These are phyloP conservation scores for Phalacrocorax brasilianus DNA, from an alignment of 2,113 vertebrate genomes.

Conservation along the genomic window DNA sequence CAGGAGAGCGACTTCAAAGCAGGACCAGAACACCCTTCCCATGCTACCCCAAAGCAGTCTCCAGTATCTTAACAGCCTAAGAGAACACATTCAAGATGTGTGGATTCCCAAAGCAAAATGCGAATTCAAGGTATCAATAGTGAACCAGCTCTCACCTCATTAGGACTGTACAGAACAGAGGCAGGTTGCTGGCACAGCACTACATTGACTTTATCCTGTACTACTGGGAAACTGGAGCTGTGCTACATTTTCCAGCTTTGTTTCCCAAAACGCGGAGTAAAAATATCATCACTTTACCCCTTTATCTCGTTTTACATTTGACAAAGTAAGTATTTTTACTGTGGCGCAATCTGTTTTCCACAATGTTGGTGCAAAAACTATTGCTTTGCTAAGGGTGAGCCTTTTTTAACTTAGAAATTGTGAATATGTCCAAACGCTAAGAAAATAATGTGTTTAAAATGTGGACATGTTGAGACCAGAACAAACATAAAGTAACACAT, in stretches of 20 bases:
- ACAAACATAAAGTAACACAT: background rate
- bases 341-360: background rate
- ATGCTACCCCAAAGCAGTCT: background rate
- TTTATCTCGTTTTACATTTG: background rate
- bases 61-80: background rate
- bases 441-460: background rate
- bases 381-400: background rate
- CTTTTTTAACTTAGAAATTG: background rate
- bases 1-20: background rate
- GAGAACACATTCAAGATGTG: background rate
- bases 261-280: background rate
- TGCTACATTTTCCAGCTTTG: background rate
- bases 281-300: background rate
- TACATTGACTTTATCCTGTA: background rate
- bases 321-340: background rate
- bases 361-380: background rate
- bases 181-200: background rate
- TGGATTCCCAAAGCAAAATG: background rate
- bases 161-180: background rate
- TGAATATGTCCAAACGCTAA: background rate
- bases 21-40: background rate
- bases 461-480: background rate
- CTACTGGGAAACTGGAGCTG: background rate
- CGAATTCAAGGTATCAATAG: background rate
- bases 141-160: background rate